Percentiles rank a stretch among this genome's conserved stretches.
Evolutionary conservation across 2,888 invertebrate species (phyloP).

Genomic region (Acrobasis repandana): DNA sequence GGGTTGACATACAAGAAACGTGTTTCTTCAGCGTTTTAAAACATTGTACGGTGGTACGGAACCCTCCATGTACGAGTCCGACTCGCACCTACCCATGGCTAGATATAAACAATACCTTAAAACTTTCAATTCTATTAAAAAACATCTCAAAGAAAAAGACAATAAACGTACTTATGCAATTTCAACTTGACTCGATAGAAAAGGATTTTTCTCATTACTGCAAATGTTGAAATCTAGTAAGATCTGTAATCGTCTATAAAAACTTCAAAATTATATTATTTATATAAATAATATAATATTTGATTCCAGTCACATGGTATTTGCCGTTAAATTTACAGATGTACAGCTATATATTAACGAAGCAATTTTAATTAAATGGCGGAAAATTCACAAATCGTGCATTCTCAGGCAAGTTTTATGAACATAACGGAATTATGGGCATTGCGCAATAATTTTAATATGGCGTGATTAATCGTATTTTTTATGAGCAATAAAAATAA

Average conservation of each 20-base stretch:
- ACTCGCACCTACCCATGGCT: too few relatives aligned
- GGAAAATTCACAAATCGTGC: neutral
- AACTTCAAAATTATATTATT: too few relatives aligned
- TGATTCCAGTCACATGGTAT: too few relatives aligned
- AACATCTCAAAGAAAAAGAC: neutral
- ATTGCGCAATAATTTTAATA: conserved; percentile 32
- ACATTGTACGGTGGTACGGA: too few relatives aligned
- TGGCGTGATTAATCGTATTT: conserved; percentile 36
- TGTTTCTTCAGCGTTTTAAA: too few relatives aligned
- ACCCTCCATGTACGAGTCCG: too few relatives aligned
- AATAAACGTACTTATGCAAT: neutral
- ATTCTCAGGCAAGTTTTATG: conserved; percentile 10
- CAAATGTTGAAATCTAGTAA: neutral
- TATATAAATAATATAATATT: too few relatives aligned
- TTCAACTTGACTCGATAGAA: conserved; percentile 9
- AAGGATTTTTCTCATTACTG: conserved; percentile 11
- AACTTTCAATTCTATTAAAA: neutral
- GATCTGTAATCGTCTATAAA: too few relatives aligned
- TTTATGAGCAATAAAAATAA: conserved; percentile 49
- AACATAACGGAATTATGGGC: conserved; percentile 9
- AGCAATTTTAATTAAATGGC: neutral
- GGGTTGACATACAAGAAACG: too few relatives aligned
- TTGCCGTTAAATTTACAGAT: too few relatives aligned
- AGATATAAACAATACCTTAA: neutral
- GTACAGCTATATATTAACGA: too few relatives aligned